phyloP scores from a whole-genome alignment of 2,113 vertebrate species.

The Mystacornis crossleyi region DNA sequence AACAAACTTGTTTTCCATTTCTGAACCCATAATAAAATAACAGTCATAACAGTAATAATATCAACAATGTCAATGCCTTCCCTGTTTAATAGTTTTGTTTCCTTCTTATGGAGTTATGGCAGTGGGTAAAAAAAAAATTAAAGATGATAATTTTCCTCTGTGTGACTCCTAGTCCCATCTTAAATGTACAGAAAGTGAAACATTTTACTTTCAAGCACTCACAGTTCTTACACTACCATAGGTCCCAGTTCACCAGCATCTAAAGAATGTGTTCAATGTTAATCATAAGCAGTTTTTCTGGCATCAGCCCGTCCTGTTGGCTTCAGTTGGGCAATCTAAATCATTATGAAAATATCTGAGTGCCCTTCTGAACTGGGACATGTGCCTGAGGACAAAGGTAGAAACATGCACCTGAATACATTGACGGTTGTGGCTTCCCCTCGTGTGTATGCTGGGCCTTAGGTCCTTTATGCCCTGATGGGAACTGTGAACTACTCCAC shows the following conservation, averaged over 20 bases:
- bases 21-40: background rate
- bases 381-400: slow-evolving; percentile 6
- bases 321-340: background rate
- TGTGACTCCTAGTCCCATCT: background rate
- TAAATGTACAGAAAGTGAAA: background rate
- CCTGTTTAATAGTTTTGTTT: background rate
- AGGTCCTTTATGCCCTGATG: background rate
- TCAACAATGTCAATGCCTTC: background rate
- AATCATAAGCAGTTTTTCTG: background rate
- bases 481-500: background rate
- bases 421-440: background rate
- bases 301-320: background rate
- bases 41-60: background rate
- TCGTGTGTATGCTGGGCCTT: background rate
- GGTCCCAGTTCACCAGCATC: background rate
- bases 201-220: background rate
- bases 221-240: background rate
- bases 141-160: fast-evolving
- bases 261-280: background rate
- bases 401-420: slow-evolving; percentile 5
- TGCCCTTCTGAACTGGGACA: slow-evolving; percentile 1
- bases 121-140: background rate
- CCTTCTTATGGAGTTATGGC: background rate
- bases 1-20: background rate
- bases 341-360: background rate